Percentiles rank a stretch among this genome's conserved stretches.
These are phyloP conservation scores for Halictus rubicundus DNA, from an alignment of 1,140 invertebrate species.

Conservation along the genomic window DNA sequence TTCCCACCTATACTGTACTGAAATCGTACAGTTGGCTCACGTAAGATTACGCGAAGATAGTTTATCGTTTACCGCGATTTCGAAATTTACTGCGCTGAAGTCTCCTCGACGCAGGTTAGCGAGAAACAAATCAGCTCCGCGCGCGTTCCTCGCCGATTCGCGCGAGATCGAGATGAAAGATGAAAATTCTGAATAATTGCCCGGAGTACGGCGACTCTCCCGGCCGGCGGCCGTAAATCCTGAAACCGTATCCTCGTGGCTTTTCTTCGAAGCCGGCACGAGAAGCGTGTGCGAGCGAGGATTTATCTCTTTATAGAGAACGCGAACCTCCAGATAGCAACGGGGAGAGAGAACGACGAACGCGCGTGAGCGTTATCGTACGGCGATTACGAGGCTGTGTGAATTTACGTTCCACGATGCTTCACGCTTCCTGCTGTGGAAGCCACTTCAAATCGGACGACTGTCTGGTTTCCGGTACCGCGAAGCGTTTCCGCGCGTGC, in stretches of 20 bases:
- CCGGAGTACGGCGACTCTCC: neutral
- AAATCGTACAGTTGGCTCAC: no score
- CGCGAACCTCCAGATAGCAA: neutral
- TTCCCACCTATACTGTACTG: no score
- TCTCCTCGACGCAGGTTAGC: neutral
- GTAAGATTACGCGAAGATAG: no score
- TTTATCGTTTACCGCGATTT: neutral
- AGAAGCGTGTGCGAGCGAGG: neutral
- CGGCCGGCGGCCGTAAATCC: neutral
- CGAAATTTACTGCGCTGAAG: neutral
- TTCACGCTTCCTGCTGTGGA: neutral
- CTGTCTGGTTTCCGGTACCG: neutral
- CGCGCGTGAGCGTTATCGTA: neutral
- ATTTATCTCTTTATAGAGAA: conserved; percentile 15
- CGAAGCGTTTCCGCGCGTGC: neutral
- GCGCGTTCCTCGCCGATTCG: neutral
- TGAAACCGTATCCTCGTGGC: conserved; percentile 2
- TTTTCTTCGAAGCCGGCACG: neutral
- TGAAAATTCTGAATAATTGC: conserved; percentile 11
- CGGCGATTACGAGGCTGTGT: no score
- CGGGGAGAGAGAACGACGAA: no score
- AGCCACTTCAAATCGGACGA: neutral
- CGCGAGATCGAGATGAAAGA: neutral
- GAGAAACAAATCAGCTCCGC: neutral
- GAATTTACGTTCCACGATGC: neutral